These are phyloP conservation scores for Synodontis membranacea DNA, from an alignment of 2,113 vertebrate species.

Conservation along the genomic window DNA sequence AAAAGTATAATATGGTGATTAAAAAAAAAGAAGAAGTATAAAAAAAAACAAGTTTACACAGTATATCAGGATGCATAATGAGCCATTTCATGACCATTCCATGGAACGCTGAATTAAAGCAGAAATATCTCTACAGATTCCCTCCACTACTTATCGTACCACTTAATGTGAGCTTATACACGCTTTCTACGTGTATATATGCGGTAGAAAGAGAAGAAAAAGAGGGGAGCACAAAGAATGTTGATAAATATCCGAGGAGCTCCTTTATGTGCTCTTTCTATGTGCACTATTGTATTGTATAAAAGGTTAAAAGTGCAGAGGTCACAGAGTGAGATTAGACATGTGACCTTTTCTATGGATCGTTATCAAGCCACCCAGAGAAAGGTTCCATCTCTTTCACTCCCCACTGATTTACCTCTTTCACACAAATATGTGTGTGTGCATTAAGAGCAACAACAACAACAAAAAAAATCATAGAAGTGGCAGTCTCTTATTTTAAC, in stretches of 20 bases:
- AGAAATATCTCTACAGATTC: not conserved
- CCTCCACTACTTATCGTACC: not conserved
- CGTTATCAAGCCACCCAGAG: slow-evolving; percentile 6
- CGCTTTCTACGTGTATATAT: too few relatives aligned
- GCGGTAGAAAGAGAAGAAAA: not conserved
- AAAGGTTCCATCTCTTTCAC: not conserved
- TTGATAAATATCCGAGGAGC: slow-evolving; percentile 15
- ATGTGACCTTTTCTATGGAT: slow-evolving; percentile 28
- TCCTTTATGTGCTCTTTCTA: slow-evolving; percentile 24
- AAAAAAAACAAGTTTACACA: not conserved
- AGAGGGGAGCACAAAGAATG: not conserved
- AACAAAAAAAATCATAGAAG: not conserved
- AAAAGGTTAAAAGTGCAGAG: slow-evolving; percentile 27
- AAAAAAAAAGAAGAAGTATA: not conserved
- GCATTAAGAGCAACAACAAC: not conserved
- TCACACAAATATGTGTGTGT: not conserved
- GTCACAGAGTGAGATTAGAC: slow-evolving; percentile 21
- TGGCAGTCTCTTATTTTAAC: not conserved
- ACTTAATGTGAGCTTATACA: not conserved
- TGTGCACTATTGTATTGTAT: not conserved
- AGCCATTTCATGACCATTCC: not conserved
- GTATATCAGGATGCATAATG: not conserved
- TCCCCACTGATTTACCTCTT: not conserved
- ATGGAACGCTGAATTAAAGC: not conserved
- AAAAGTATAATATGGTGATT: not conserved